Evolutionary conservation across 2,888 invertebrate genomes (phyloP).

Genomic region (Agrotis exclamationis): DNA sequence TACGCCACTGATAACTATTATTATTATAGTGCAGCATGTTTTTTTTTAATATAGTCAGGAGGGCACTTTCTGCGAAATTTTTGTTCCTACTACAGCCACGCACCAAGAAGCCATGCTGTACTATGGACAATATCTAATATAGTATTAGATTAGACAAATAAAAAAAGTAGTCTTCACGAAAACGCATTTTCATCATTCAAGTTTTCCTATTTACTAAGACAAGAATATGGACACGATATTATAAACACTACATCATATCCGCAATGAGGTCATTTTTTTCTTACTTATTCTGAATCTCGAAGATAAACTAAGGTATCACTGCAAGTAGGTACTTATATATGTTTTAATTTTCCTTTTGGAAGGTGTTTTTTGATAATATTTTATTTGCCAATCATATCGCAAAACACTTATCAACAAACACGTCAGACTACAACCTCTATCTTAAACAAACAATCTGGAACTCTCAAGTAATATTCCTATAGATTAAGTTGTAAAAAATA

Average conservation of each 20-base stretch:
- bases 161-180: too few relatives aligned
- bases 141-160: not conserved
- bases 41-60: conserved; percentile 2
- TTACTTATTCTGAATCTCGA: too few relatives aligned
- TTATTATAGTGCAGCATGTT: not conserved
- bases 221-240: too few relatives aligned
- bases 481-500: conserved; percentile 7
- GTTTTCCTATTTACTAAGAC: too few relatives aligned
- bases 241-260: too few relatives aligned
- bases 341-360: too few relatives aligned
- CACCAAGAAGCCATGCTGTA: not conserved
- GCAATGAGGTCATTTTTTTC: too few relatives aligned
- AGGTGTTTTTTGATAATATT: not conserved
- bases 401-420: conserved; percentile 34
- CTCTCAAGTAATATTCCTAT: conserved; percentile 12
- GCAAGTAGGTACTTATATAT: too few relatives aligned
- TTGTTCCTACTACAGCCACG: not conserved
- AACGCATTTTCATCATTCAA: too few relatives aligned
- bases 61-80: not conserved
- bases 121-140: too few relatives aligned
- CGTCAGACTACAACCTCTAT: conserved; percentile 27
- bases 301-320: too few relatives aligned
- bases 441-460: conserved; percentile 28
- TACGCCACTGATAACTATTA: too few relatives aligned
- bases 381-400: conserved; percentile 31